These are phyloP conservation scores for Paelopatides confundens DNA, from an alignment of 53 echinoderm and acorn worm species.

Conservation along the genomic window DNA sequence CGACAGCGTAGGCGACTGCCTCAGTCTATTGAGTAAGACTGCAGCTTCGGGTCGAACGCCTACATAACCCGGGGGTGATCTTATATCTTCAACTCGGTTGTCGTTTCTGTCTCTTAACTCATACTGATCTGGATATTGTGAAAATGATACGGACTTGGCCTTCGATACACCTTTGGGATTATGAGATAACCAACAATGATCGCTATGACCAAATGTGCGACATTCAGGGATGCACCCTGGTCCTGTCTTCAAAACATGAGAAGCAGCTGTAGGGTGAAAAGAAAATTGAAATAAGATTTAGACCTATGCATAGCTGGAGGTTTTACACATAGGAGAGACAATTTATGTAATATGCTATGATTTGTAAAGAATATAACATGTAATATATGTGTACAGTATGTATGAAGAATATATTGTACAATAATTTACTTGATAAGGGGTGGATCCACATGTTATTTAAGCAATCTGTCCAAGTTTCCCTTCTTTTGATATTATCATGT, in stretches of 20 bases:
- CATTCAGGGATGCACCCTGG: slow-evolving; percentile 93
- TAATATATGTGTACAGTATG: too few relatives aligned
- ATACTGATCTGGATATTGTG: neutral
- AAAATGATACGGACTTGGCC: slow-evolving; percentile 44
- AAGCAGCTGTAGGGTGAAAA: neutral
- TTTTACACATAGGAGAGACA: too few relatives aligned
- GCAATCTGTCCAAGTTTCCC: too few relatives aligned
- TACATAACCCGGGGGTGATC: neutral
- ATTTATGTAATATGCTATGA: too few relatives aligned
- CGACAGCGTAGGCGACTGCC: slow-evolving; percentile 20
- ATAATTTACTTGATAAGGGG: too few relatives aligned
- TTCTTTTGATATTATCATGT: too few relatives aligned
- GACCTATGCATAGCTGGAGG: too few relatives aligned
- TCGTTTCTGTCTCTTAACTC: slow-evolving; percentile 21
- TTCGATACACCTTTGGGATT: slow-evolving; percentile 10
- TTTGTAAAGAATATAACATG: too few relatives aligned
- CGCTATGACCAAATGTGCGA: slow-evolving; percentile 87
- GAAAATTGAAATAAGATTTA: neutral
- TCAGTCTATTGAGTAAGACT: slow-evolving; percentile 11
- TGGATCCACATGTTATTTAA: too few relatives aligned
- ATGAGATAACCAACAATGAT: slow-evolving; percentile 82
- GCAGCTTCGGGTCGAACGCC: slow-evolving; percentile 18
- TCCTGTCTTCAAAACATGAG: slow-evolving; percentile 76
- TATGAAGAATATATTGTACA: too few relatives aligned
- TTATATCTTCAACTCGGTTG: neutral